A percentile compares a stretch with the other conserved stretches of the same genome.
Evolutionary conservation across 2,113 vertebrate species (phyloP).

Genomic region (Amphiprion ocellaris): DNA sequence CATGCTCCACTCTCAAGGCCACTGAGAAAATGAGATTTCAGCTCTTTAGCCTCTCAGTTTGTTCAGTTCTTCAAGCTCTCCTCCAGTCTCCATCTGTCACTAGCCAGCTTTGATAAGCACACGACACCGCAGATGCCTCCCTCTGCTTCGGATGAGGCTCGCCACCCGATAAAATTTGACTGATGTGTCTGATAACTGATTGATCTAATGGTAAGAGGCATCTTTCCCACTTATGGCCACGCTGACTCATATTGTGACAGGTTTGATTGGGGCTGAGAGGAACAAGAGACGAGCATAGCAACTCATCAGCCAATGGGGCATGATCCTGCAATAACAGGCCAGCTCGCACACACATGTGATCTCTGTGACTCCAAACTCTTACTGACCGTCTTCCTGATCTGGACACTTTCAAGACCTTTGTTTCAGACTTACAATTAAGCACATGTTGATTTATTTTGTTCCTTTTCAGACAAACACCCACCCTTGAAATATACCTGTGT

Average conservation of each 20-base stretch:
- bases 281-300: constrained; percentile 76
- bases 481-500: constrained; percentile 22
- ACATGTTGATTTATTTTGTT: constrained; percentile 40
- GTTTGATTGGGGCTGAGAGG: constrained; percentile 65
- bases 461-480: constrained; percentile 27
- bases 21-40: constrained; percentile 67
- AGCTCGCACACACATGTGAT: constrained; percentile 47
- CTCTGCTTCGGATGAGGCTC: constrained; percentile 34
- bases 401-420: constrained; percentile 32
- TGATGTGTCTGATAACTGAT: constrained; percentile 49
- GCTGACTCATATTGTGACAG: constrained; percentile 67
- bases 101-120: constrained; percentile 20
- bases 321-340: constrained; percentile 68
- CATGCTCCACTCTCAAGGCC: constrained; percentile 78
- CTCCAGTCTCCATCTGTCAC: constrained; percentile 54
- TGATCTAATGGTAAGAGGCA: constrained; percentile 52
- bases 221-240: constrained; percentile 50
- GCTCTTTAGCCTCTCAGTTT: constrained; percentile 58
- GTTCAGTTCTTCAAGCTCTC: constrained; percentile 41
- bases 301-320: constrained; percentile 80
- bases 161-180: constrained; percentile 22
- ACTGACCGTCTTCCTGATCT: constrained; percentile 45
- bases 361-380: constrained; percentile 43
- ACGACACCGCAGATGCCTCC: constrained; percentile 15
- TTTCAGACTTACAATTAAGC: constrained; percentile 53